phyloP scores from a whole-genome alignment of 2,113 vertebrate species.

The Saccopteryx leptura region DNA sequence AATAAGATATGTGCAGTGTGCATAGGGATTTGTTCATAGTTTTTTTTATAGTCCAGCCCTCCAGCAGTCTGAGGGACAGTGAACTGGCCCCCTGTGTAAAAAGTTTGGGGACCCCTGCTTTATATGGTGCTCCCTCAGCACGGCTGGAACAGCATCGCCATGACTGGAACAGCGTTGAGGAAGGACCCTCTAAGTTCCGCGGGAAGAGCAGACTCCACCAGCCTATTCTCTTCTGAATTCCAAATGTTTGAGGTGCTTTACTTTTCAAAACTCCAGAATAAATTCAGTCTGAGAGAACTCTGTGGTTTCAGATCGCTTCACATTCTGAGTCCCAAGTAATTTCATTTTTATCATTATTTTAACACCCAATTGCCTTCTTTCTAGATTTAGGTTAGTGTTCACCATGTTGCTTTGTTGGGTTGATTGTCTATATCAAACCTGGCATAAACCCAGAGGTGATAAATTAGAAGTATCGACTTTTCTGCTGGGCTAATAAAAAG shows the following conservation, averaged over 20 bases:
- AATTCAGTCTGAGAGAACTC: background rate
- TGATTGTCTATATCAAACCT: slow-evolving; percentile 59
- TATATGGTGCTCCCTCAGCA: background rate
- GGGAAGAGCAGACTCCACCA: background rate
- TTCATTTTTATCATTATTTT: slow-evolving; percentile 28
- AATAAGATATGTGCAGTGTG: too few species aligned
- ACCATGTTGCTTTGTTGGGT: slow-evolving; percentile 21
- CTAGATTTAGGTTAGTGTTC: slow-evolving; percentile 35
- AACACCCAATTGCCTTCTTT: slow-evolving; percentile 54
- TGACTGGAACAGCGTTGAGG: background rate
- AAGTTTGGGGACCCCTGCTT: too few species aligned
- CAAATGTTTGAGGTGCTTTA: background rate
- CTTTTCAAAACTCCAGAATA: background rate
- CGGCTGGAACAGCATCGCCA: background rate
- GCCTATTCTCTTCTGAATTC: background rate
- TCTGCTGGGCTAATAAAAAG: slow-evolving; percentile 70
- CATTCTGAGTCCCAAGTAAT: background rate
- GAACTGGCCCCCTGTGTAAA: too few species aligned
- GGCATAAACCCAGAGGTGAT: slow-evolving; percentile 70
- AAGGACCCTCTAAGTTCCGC: background rate
- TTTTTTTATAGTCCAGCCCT: too few species aligned
- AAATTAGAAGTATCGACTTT: slow-evolving; percentile 76
- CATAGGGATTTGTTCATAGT: too few species aligned
- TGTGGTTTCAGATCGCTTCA: background rate
- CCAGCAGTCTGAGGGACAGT: too few species aligned